These are phyloP conservation scores for Temnopleurus reevesii DNA, from an alignment of 53 echinoderm and acorn worm species.

Conservation along the genomic window DNA sequence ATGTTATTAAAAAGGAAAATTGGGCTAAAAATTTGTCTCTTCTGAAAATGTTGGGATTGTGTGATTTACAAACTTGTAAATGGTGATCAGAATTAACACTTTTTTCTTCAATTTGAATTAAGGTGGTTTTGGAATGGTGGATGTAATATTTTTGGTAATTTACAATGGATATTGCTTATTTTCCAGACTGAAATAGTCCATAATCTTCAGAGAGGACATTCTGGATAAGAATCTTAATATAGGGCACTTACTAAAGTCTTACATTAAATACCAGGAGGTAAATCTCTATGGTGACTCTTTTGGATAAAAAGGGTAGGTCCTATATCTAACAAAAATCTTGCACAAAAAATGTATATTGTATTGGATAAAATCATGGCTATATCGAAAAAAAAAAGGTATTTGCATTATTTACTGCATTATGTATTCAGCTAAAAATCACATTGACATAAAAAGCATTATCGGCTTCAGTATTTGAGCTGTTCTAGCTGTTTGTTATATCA, in stretches of 20 bases:
- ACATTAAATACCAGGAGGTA: too few species aligned
- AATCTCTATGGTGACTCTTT: too few species aligned
- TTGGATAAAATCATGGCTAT: neutral
- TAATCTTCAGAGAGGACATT: neutral
- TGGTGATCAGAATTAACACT: too few species aligned
- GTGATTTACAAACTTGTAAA: too few species aligned
- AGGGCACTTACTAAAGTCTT: too few species aligned
- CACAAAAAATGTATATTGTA: neutral
- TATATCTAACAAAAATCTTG: neutral
- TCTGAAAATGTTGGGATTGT: too few species aligned
- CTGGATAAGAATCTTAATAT: neutral
- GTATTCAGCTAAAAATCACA: neutral
- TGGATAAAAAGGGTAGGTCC: neutral
- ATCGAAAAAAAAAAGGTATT: neutral
- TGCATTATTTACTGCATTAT: neutral
- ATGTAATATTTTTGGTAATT: neutral
- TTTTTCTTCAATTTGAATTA: too few species aligned
- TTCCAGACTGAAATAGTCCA: neutral
- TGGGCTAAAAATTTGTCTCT: too few species aligned
- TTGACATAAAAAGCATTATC: neutral
- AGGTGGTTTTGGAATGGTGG: neutral
- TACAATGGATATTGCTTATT: neutral
- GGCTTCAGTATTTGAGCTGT: conserved; percentile 9
- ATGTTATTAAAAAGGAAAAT: too few species aligned
- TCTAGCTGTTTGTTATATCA: neutral